Conservation (phyloP, 2,797 vertebrate genomes). For the Microcaecilia unicolor region DNA sequence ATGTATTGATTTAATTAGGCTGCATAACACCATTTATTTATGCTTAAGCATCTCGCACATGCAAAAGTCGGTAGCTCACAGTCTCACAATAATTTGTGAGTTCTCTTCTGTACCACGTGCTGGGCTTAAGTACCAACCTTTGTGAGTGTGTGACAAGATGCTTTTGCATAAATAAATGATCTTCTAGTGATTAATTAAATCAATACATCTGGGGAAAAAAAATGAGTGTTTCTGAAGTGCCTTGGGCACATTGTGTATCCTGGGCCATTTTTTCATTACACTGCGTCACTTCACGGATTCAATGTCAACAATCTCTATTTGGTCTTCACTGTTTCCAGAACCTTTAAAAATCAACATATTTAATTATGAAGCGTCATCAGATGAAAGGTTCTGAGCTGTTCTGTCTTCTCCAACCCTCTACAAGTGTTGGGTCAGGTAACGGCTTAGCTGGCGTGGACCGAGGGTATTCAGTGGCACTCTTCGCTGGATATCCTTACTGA, state of each 20-base stretch:
- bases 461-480: too few relatives aligned
- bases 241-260: conserved; percentile 10
- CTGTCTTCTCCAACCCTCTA: too few relatives aligned
- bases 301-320: too few relatives aligned
- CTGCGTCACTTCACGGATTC: too few relatives aligned
- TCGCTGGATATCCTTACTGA: too few relatives aligned
- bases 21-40: conserved; percentile 54
- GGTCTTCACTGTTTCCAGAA: too few relatives aligned
- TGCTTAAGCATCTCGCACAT: conserved; percentile 55
- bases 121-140: conserved; percentile 43
- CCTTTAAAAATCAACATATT: too few relatives aligned
- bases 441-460: too few relatives aligned
- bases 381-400: too few relatives aligned
- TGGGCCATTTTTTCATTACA: too few relatives aligned
- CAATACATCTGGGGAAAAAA: conserved; percentile 21
- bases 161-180: conserved; percentile 50
- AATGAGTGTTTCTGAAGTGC: conserved; percentile 27
- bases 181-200: conserved; percentile 39
- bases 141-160: conserved; percentile 34
- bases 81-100: conserved; percentile 55
- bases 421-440: too few relatives aligned
- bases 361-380: too few relatives aligned
- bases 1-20: conserved; percentile 53
- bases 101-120: conserved; percentile 42
- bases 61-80: conserved; percentile 49